Evolutionary conservation across 2,797 vertebrate genomes (phyloP).

Genomic region (Phyllotis vaccarum): DNA sequence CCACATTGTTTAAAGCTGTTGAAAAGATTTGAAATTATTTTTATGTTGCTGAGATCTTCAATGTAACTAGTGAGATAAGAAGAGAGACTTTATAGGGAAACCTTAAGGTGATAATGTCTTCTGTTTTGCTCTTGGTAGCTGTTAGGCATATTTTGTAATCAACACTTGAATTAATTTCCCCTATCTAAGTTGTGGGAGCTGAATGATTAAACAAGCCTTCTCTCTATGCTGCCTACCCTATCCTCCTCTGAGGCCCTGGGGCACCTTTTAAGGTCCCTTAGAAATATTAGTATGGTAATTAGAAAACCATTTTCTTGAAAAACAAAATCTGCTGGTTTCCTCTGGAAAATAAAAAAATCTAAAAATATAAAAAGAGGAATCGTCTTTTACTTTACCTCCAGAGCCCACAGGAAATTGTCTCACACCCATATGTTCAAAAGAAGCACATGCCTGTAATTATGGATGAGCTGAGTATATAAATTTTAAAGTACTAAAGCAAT

Average conservation of each 20-base stretch:
- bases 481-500: conserved; percentile 63
- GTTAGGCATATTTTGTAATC: not conserved
- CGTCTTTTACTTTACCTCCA: not conserved
- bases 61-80: not conserved
- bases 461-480: conserved; percentile 29
- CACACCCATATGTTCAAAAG: conserved; percentile 44
- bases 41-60: conserved; percentile 25
- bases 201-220: not conserved
- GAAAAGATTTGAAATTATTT: conserved; percentile 15
- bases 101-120: not conserved
- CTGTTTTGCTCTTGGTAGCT: not conserved
- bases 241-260: not conserved
- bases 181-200: not conserved
- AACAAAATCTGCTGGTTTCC: conserved; percentile 45
- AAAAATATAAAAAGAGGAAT: too few species aligned
- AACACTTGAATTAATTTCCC: not conserved
- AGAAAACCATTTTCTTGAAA: conserved; percentile 22
- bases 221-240: not conserved
- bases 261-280: not conserved
- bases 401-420: conserved; percentile 56
- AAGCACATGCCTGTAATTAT: not conserved
- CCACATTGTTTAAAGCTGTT: not conserved
- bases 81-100: not conserved
- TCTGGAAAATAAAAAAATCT: not conserved
- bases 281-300: not conserved